Evolutionary conservation across 2,797 vertebrate genomes (phyloP).

Genomic region (Pristis pectinata): DNA sequence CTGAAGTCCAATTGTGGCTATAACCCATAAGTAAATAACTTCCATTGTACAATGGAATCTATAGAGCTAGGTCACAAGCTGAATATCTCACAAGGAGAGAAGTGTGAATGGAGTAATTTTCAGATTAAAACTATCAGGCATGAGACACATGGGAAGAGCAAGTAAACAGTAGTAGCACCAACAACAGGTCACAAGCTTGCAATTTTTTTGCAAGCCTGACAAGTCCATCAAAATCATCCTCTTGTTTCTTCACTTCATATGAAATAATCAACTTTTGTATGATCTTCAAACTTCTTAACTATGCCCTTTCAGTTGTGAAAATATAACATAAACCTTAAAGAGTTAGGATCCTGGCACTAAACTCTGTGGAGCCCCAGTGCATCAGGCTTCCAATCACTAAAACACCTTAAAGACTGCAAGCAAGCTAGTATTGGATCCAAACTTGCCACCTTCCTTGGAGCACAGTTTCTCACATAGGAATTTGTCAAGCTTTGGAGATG

Average conservation of each 20-base stretch:
- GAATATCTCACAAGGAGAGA: neutral
- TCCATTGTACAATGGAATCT: neutral
- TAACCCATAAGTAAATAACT: neutral
- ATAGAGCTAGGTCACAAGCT: neutral
- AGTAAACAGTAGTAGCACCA: neutral
- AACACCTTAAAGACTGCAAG: too few relatives aligned
- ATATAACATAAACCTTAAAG: too few relatives aligned
- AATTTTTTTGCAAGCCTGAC: too few relatives aligned
- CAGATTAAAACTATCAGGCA: neutral
- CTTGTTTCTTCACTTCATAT: too few relatives aligned
- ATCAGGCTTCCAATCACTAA: neutral
- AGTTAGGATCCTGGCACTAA: too few relatives aligned
- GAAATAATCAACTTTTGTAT: too few relatives aligned
- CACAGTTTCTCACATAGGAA: neutral
- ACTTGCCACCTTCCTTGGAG: neutral
- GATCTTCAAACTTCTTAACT: too few relatives aligned
- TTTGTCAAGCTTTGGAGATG: neutral
- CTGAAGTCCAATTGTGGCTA: too few relatives aligned
- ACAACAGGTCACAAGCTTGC: neutral
- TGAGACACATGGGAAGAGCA: neutral
- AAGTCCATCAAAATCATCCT: too few relatives aligned
- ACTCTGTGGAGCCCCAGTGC: neutral
- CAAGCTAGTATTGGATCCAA: too few relatives aligned
- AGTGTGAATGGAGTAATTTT: neutral
- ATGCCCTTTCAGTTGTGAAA: too few relatives aligned